phyloP scores from a whole-genome alignment of 2,797 vertebrate species.

The Smutsia gigantea region DNA sequence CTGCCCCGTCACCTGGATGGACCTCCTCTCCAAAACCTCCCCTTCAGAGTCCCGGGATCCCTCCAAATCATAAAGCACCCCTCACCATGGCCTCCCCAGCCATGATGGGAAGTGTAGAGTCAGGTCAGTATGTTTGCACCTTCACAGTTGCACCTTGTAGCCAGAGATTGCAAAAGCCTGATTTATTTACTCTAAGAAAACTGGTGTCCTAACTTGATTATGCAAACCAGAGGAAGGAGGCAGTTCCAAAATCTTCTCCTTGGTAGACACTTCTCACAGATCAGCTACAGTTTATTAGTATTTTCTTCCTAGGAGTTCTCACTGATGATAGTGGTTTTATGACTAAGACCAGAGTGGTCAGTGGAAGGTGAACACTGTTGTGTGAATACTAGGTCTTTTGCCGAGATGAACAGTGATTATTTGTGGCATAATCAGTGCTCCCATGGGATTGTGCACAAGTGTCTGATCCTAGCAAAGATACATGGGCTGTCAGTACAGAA shows the following conservation, averaged over 20 bases:
- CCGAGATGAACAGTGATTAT: background rate
- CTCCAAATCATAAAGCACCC: conserved; percentile 94
- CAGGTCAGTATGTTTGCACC: conserved; percentile 87
- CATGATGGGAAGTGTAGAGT: conserved; percentile 96
- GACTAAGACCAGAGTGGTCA: background rate
- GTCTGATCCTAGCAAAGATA: background rate
- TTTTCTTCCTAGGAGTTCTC: conserved; percentile 33
- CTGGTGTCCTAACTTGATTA: background rate
- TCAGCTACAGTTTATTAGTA: background rate
- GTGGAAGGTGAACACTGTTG: background rate
- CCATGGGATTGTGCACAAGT: background rate
- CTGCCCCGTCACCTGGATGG: conserved; percentile 98
- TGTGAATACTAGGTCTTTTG: conserved; percentile 46
- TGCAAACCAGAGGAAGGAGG: background rate
- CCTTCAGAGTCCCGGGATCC: conserved; percentile 98
- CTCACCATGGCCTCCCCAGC: conserved; percentile 98
- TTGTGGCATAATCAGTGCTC: background rate
- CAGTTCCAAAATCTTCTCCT: background rate
- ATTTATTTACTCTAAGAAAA: background rate
- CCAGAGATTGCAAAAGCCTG: background rate
- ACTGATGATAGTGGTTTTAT: conserved; percentile 45
- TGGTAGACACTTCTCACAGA: background rate
- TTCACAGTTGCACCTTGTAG: background rate
- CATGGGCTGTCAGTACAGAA: background rate
- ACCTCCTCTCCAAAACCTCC: conserved; percentile 98